Conservation (phyloP, 35 echinoderm and acorn worm species). For the Stichopus chloronotus region DNA sequence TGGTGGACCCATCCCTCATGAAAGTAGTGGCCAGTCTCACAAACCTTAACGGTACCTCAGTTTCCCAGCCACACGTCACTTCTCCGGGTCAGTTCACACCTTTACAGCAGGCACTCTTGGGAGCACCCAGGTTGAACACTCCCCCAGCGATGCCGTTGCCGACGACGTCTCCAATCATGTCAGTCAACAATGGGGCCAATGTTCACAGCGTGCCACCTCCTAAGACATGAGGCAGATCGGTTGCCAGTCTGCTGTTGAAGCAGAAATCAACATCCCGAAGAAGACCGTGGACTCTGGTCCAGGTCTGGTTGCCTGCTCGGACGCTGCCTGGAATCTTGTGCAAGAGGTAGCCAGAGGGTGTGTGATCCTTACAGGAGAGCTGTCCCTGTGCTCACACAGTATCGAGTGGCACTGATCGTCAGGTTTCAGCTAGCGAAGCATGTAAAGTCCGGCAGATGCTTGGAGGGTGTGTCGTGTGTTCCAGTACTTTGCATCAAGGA, state of each 20-base stretch:
- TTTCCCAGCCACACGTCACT: constrained; percentile 32
- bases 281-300: background rate
- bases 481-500: background rate
- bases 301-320: background rate
- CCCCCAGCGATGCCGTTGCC: constrained; percentile 25
- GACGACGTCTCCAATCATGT: constrained; percentile 44
- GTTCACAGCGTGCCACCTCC: constrained; percentile 54
- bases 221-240: constrained; percentile 19
- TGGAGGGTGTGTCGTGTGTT: background rate
- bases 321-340: background rate
- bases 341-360: background rate
- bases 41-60: constrained; percentile 31
- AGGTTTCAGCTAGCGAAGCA: too few relatives aligned
- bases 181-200: constrained; percentile 41
- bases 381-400: too few relatives aligned
- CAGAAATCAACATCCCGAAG: background rate
- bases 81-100: constrained; percentile 45
- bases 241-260: background rate
- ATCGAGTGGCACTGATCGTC: too few relatives aligned
- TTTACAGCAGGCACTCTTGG: constrained; percentile 44
- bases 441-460: too few relatives aligned
- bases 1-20: constrained; percentile 54
- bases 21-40: constrained; percentile 46
- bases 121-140: background rate
- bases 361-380: background rate